A percentile compares a stretch with the other conserved stretches of the same genome.
Conservation (phyloP, 1,140 invertebrate species). For the Drosophila saltans region DNA sequence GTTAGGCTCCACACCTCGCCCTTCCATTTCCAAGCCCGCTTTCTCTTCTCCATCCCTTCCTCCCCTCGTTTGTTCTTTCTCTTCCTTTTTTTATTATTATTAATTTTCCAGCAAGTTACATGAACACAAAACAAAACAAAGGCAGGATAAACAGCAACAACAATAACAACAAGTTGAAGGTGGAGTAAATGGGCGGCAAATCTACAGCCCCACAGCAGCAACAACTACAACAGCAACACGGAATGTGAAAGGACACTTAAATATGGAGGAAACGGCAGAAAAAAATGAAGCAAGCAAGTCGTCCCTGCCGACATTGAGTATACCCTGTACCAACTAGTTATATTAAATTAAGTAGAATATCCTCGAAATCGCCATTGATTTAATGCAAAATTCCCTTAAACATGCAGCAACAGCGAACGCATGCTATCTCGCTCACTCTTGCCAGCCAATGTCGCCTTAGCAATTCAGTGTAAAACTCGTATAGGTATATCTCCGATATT, state of each 20-base stretch:
- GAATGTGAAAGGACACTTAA: constrained; percentile 76
- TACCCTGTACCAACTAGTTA: too few species aligned
- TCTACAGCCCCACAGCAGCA: constrained; percentile 41
- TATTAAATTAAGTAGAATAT: too few species aligned
- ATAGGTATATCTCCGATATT: too few species aligned
- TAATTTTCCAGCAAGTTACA: constrained; percentile 81
- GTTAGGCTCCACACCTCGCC: constrained; percentile 31
- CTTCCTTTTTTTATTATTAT: constrained; percentile 75
- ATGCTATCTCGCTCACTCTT: too few species aligned
- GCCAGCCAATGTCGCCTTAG: too few species aligned
- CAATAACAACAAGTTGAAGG: constrained; percentile 33
- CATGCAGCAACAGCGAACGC: too few species aligned
- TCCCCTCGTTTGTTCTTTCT: constrained; percentile 44
- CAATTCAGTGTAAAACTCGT: too few species aligned
- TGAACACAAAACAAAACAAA: constrained; percentile 71
- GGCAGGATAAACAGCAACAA: constrained; percentile 53
- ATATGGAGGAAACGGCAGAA: constrained; percentile 42
- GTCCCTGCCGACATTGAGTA: too few species aligned
- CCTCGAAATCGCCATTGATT: too few species aligned
- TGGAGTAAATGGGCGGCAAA: constrained; percentile 30
- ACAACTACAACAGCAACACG: constrained; percentile 46
- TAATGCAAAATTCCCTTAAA: too few species aligned
- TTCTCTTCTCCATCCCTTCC: too few species aligned
- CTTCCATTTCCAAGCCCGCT: background rate
- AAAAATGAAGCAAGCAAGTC: constrained; percentile 17